Conservation (phyloP, 2,113 vertebrate species). For the Ovis canadensis region DNA sequence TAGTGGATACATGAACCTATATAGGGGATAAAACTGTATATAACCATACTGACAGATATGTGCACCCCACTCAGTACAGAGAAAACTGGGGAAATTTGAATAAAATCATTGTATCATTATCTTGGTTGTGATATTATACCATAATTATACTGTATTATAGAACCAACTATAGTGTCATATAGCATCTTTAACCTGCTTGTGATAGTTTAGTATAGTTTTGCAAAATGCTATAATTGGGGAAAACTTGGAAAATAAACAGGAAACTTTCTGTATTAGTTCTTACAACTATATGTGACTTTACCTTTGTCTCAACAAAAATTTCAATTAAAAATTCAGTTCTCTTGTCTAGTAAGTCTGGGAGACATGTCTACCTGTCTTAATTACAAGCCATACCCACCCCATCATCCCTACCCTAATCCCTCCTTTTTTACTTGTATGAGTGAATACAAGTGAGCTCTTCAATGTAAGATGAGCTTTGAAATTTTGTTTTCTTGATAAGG, state of each 20-base stretch:
- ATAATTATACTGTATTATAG: neutral
- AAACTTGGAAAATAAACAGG: neutral
- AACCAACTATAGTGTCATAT: neutral
- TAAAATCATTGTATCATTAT: neutral
- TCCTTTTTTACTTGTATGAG: neutral
- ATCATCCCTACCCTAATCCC: neutral
- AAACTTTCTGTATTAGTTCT: neutral
- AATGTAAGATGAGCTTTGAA: neutral
- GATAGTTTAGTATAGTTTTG: neutral
- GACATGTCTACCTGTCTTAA: neutral
- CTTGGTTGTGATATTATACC: neutral
- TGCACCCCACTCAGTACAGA: neutral
- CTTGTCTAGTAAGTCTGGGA: neutral
- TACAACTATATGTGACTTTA: neutral
- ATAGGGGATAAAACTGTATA: neutral
- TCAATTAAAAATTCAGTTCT: neutral
- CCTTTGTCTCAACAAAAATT: neutral
- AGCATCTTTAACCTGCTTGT: neutral
- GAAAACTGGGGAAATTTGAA: neutral
- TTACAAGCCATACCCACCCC: neutral
- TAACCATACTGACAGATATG: neutral
- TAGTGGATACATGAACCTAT: neutral
- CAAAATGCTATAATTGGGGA: neutral
- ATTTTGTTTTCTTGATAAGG: neutral
- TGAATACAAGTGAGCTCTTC: neutral